phyloP scores from a whole-genome alignment of 23 tunicate species.

The Oikopleura vanhoeffeni region DNA sequence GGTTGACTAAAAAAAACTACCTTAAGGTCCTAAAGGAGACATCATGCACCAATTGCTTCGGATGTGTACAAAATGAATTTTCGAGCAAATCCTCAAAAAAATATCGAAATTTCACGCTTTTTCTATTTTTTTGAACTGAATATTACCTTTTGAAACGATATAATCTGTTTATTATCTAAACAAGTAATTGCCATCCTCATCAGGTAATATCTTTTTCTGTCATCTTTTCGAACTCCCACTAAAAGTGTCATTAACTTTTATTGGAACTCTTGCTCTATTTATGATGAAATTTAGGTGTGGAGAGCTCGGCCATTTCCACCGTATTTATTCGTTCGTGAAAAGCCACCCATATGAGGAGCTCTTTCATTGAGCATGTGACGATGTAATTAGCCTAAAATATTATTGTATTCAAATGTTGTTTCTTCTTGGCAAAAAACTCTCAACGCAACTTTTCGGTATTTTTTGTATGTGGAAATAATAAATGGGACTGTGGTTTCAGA shows the following conservation, averaged over 20 bases:
- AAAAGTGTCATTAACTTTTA: constrained; percentile 87
- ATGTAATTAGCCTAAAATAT: constrained; percentile 10
- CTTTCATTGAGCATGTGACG: background rate
- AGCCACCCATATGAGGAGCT: background rate
- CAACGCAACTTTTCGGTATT: too few relatives aligned
- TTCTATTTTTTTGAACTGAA: too few relatives aligned
- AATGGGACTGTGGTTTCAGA: too few relatives aligned
- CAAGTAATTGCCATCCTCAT: background rate
- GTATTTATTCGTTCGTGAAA: background rate
- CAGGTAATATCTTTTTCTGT: constrained; percentile 27
- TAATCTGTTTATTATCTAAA: background rate
- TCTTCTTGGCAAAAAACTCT: too few relatives aligned
- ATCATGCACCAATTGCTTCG: too few relatives aligned
- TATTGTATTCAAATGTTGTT: too few relatives aligned
- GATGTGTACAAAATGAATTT: too few relatives aligned
- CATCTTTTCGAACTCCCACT: constrained; percentile 60
- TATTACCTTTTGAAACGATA: background rate
- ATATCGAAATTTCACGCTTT: too few relatives aligned
- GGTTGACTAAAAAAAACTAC: too few relatives aligned
- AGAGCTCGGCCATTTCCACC: constrained; percentile 16
- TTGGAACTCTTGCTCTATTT: constrained; percentile 61
- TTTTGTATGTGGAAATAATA: too few relatives aligned
- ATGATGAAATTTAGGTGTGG: constrained; percentile 76
- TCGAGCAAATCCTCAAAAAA: too few relatives aligned
- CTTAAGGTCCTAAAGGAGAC: too few relatives aligned